Evolutionary conservation across 2,888 invertebrate genomes (phyloP).

Genomic region (Callimorpha dominula): DNA sequence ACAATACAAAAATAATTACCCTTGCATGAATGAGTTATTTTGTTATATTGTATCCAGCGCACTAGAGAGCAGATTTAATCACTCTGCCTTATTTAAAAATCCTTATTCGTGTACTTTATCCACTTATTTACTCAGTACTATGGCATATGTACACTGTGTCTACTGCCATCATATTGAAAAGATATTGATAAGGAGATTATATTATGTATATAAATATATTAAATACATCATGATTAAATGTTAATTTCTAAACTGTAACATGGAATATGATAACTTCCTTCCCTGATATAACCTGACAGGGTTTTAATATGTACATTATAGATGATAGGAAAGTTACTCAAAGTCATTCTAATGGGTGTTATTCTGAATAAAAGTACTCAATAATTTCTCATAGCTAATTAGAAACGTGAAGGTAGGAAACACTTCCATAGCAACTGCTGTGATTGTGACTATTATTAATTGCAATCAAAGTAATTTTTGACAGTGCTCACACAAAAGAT

Average conservation of each 20-base stretch:
- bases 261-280: conserved; percentile 26
- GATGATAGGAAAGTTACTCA: conserved; percentile 16
- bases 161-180: conserved; percentile 45
- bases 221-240: conserved; percentile 40
- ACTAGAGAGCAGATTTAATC: conserved; percentile 56
- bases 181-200: conserved; percentile 25
- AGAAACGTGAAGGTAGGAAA: conserved; percentile 1
- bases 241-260: conserved; percentile 47
- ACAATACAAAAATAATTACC: conserved; percentile 50
- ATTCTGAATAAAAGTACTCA: too few species aligned
- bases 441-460: background rate
- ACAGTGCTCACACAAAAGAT: background rate
- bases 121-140: conserved; percentile 53
- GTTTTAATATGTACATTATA: conserved; percentile 39
- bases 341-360: conserved; percentile 1
- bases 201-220: conserved; percentile 37
- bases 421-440: conserved; percentile 1
- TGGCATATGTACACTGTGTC: conserved; percentile 57
- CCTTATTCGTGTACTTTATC: conserved; percentile 46
- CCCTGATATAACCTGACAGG: conserved; percentile 16
- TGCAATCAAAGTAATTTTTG: background rate
- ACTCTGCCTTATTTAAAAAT: conserved; percentile 49
- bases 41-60: conserved; percentile 42
- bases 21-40: conserved; percentile 36
- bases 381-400: background rate